A percentile compares a stretch with the other conserved stretches of the same genome.
Evolutionary conservation across 2,888 invertebrate genomes (phyloP).

Genomic region (Drosophila mimica): DNA sequence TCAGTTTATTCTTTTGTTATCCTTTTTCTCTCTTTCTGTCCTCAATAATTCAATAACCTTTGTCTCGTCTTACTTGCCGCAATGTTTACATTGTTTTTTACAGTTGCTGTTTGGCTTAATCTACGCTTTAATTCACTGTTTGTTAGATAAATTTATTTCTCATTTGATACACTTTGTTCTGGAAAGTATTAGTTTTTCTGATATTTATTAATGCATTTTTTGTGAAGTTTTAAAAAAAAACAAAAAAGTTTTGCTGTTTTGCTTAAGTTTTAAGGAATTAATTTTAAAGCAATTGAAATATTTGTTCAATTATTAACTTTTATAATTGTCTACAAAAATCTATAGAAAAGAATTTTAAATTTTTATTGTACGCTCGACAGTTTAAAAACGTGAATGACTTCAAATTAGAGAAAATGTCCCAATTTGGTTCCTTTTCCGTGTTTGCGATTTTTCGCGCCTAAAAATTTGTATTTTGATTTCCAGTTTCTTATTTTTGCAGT

Average conservation of each 20-base stretch:
- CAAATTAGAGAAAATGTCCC: background rate
- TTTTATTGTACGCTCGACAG: background rate
- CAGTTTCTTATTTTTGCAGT: slow-evolving; percentile 44
- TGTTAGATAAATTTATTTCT: background rate
- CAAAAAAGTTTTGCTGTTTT: background rate
- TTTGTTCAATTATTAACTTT: background rate
- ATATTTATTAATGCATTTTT: background rate
- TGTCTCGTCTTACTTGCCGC: background rate
- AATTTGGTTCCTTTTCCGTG: slow-evolving; percentile 14
- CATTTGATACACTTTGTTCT: background rate
- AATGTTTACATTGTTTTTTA: slow-evolving; percentile 22
- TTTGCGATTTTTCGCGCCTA: slow-evolving; percentile 30
- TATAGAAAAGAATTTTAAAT: background rate
- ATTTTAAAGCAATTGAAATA: background rate
- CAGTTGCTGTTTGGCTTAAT: background rate
- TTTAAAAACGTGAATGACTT: background rate
- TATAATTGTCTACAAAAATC: background rate
- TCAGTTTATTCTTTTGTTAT: slow-evolving; percentile 14
- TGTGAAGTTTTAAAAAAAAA: background rate
- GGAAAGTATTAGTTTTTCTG: background rate
- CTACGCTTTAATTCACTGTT: background rate
- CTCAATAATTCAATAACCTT: slow-evolving; percentile 23
- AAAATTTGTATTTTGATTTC: slow-evolving; percentile 29
- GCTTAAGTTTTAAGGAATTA: background rate
- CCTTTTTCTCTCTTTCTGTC: slow-evolving; percentile 5